Base-by-base conservation (phyloP, 2,113 vertebrate species). In the Corythaeola cristata region DNA sequence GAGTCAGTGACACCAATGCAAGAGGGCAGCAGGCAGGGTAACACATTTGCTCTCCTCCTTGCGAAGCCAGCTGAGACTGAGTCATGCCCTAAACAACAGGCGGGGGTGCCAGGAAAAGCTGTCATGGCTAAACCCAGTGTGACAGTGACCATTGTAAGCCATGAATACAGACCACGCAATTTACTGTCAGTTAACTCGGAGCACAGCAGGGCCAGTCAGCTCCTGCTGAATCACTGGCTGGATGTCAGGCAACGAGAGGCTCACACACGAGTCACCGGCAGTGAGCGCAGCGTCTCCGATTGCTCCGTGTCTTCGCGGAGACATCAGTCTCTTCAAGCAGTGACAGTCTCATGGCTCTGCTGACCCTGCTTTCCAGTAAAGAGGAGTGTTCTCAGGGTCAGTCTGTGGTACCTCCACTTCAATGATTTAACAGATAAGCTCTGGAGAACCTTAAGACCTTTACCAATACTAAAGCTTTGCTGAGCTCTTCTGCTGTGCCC, bases 31-130 rank as follows among this genome's bases (percentile, higher is more conserved):
- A 8, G 33, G 83, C 92, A 90, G 85, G 52, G 45, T 59, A 77
- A 68, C 44, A 12, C 76, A 78, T 91, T 92, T 85, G 74, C 87
- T 85, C 58, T 85, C 74, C 84, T 83, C 52, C 92, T 90, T 56
- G 76, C 82, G 93, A 76, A 92, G 72, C 90, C 95, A 95, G 95
- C 93, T 95, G 96, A 95, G 86, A 44, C 88, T 92, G 96, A 95
- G 59, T 97, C 97, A 96, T 37, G 68, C 82, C 80, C 59, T 73
- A 81, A 93, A 96, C 86, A 94, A 92, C 72, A 66, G 75, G 63
- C 58, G 93, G 93, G 60, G 72, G 86, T 95, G 95, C 96, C 92
- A 91, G 95, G 81, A 93, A 96, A 94, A 96, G 94, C 90, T 72
- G 73, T 92, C 90, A 76, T 95, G 93, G 93, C 80, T 52, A 72